These are phyloP conservation scores for Lissocephala sabroskyi DNA, from an alignment of 2,888 invertebrate species.

Conservation along the genomic window DNA sequence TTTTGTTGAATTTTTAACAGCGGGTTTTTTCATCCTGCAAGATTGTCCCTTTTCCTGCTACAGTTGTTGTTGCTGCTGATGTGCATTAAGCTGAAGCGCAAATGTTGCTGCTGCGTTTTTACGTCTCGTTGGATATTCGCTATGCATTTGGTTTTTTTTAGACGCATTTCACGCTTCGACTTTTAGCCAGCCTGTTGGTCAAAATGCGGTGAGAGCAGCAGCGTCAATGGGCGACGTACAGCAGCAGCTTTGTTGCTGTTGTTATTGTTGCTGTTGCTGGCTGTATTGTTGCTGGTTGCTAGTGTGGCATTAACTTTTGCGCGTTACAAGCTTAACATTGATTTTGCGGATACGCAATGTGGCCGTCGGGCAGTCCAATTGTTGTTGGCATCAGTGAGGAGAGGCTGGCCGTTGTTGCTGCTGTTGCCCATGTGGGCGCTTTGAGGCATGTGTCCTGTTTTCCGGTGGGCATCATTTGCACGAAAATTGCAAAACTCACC, in stretches of 20 bases:
- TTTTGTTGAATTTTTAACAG: conserved; percentile 15
- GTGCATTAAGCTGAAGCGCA: too few relatives aligned
- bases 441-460: conserved; percentile 45
- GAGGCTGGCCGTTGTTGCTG: neutral
- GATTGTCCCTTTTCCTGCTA: too few relatives aligned
- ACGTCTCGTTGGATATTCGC: conserved; percentile 28
- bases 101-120: conserved; percentile 19
- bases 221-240: conserved; percentile 7
- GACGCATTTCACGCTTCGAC: conserved; percentile 6
- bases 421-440: conserved; percentile 17
- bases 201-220: too few relatives aligned
- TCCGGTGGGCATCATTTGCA: conserved; percentile 60
- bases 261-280: conserved; percentile 11
- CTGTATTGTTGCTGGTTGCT: too few relatives aligned
- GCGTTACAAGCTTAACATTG: conserved; percentile 50
- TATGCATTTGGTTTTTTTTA: conserved; percentile 20
- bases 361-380: neutral
- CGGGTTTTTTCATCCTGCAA: too few relatives aligned
- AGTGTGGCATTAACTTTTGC: conserved; percentile 42
- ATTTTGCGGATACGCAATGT: conserved; percentile 36
- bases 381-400: neutral
- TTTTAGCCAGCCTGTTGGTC: neutral
- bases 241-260: conserved; percentile 20
- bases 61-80: too few relatives aligned
- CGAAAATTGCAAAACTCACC: conserved; percentile 47